Percentiles rank a stretch among this genome's conserved stretches.
Evolutionary conservation across 2,888 invertebrate species (phyloP).

Genomic region (Ennomos erosarius): DNA sequence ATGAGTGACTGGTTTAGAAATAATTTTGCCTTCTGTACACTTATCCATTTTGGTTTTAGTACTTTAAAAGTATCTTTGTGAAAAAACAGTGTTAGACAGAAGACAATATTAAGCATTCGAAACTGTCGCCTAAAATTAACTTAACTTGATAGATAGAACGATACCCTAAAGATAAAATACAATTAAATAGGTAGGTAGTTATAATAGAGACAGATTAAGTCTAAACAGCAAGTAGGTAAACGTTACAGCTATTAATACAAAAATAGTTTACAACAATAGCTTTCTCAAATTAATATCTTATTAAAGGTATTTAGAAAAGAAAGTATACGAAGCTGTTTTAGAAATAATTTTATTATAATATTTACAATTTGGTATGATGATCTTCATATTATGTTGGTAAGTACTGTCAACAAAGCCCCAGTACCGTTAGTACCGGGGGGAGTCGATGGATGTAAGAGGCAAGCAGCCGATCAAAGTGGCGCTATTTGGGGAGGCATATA

Average conservation of each 20-base stretch:
- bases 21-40: no score
- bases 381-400: no score
- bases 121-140: conserved; percentile 46
- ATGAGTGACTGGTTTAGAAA: no score
- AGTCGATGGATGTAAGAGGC: no score
- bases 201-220: conserved; percentile 45
- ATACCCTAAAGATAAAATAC: conserved; percentile 48
- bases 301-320: conserved; percentile 5
- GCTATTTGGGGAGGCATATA: no score
- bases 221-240: conserved; percentile 42
- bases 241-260: conserved; percentile 35
- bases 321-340: no score
- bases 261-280: conserved; percentile 32
- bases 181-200: conserved; percentile 44
- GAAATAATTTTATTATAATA: no score
- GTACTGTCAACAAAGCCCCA: no score
- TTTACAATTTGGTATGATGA: no score
- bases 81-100: neutral
- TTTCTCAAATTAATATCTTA: conserved; percentile 8
- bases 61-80: neutral
- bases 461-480: no score
- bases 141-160: conserved; percentile 44
- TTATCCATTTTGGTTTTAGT: no score
- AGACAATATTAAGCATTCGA: conserved; percentile 34
- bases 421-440: no score